phyloP scores from a whole-genome alignment of 2,888 invertebrate genomes.

The Dicyrtomina minuta region DNA sequence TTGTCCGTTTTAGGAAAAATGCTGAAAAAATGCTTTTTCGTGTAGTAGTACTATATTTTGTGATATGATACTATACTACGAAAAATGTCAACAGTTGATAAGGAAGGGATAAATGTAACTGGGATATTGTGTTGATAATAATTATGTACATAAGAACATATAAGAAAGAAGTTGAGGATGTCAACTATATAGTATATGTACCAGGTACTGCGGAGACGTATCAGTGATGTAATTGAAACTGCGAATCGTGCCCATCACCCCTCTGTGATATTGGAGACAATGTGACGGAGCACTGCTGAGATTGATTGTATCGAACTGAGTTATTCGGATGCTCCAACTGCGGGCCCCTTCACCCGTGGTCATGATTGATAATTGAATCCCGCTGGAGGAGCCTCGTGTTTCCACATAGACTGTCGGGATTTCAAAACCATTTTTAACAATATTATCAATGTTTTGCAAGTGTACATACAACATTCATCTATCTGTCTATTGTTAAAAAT shows the following conservation, averaged over 20 bases:
- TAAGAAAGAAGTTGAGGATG: too few relatives aligned
- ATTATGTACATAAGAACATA: background rate
- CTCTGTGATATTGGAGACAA: constrained; percentile 69
- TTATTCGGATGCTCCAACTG: constrained; percentile 56
- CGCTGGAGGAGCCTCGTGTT: constrained; percentile 65
- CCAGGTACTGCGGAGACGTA: constrained; percentile 50
- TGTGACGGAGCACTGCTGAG: constrained; percentile 58
- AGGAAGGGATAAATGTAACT: background rate
- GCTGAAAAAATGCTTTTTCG: background rate
- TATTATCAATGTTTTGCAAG: background rate
- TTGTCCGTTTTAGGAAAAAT: too few relatives aligned
- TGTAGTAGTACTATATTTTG: background rate
- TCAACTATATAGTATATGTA: constrained; percentile 16
- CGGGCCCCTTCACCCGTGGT: constrained; percentile 56
- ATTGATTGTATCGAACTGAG: constrained; percentile 56
- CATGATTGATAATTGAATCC: constrained; percentile 67
- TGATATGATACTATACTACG: too few relatives aligned
- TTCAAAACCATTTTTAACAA: constrained; percentile 49
- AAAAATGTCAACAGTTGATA: background rate
- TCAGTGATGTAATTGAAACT: constrained; percentile 69
- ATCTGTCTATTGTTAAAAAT: too few relatives aligned
- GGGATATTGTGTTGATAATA: background rate
- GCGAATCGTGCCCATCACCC: constrained; percentile 64
- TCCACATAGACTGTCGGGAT: constrained; percentile 67
- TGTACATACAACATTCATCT: too few relatives aligned